Evolutionary conservation across 64 coral and sea anemone species (phyloP).

Genomic region (Hydrozoanthus tunicans): DNA sequence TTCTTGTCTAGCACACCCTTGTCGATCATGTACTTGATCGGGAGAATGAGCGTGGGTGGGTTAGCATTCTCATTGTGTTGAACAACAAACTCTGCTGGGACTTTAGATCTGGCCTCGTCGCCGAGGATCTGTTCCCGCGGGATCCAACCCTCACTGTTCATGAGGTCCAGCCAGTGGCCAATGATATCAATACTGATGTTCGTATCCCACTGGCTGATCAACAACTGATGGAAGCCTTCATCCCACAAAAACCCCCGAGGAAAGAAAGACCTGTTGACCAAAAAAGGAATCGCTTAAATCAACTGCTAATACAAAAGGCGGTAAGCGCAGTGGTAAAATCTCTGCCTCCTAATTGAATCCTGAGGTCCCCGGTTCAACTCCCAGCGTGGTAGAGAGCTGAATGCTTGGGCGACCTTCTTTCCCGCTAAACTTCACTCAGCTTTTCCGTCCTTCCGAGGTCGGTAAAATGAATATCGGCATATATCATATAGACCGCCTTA

Average conservation of each 20-base stretch:
- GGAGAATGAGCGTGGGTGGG: constrained; percentile 92
- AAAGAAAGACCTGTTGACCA: constrained; percentile 71
- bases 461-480: no score
- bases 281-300: neutral
- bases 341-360: no score
- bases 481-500: no score
- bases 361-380: no score
- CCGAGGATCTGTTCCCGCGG: constrained; percentile 96
- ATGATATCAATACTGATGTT: constrained; percentile 94
- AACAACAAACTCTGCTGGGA: constrained; percentile 91
- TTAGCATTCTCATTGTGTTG: constrained; percentile 96
- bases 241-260: constrained; percentile 97
- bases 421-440: no score
- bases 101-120: constrained; percentile 91
- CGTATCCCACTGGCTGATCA: constrained; percentile 98
- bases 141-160: constrained; percentile 97
- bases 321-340: no score
- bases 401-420: no score
- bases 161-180: constrained; percentile 97
- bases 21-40: constrained; percentile 95
- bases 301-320: no score
- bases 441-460: no score
- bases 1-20: constrained; percentile 80
- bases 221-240: constrained; percentile 95
- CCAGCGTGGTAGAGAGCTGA: no score